Base-by-base conservation (phyloP, 2,797 vertebrate species). In the Sphaeramia orbicularis region DNA sequence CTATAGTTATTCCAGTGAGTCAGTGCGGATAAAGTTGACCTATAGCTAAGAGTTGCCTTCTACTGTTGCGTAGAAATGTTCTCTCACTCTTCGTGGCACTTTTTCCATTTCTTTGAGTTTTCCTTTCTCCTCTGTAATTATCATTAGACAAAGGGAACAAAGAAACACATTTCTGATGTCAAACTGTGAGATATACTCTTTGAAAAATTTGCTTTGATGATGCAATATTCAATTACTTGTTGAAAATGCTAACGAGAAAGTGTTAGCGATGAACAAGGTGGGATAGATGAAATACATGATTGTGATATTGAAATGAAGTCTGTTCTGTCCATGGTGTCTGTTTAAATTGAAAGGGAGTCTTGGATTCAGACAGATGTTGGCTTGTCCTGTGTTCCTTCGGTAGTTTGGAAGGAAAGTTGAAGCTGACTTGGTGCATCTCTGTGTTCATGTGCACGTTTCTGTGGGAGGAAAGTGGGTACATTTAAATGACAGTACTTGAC, bases 181-280 rank as follows among this genome's bases (percentile, higher is more conserved):
- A 61, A 61, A 72, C 49, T 68, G 45, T 76, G 40, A 55, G 74
- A 78, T 73, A 55, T 51, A 38, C 66, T 62, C 38, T 82, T 56
- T 73, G 72, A 77, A 68, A 66, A 53, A 74, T 74, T 52, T 50
- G 59, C 86, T 91, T 92, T 90, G 86, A 90, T 92, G 89, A 91
- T 85, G 87, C 87, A 78, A 92, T 83, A 76, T 86, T 30, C 42
- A 72, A 83, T 86, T 81, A 83, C 58, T 68, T 82, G 38, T 86
- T 83, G 83, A 83, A 91, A 89, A 71, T 71, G 54, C 41, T 63
- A 36, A 69, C 67, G 57, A 71, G 58, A 60, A 67, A 47, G n/a
- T 66, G 13, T 21, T 44, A 36, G 53, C 57, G 60, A 13, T 14
- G 10, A 45, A 70, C 53, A 55, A 67, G 68, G 42, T 49, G 32